phyloP scores from a whole-genome alignment of 2,797 vertebrate genomes.

The Sternarchorhynchus goeldii region DNA sequence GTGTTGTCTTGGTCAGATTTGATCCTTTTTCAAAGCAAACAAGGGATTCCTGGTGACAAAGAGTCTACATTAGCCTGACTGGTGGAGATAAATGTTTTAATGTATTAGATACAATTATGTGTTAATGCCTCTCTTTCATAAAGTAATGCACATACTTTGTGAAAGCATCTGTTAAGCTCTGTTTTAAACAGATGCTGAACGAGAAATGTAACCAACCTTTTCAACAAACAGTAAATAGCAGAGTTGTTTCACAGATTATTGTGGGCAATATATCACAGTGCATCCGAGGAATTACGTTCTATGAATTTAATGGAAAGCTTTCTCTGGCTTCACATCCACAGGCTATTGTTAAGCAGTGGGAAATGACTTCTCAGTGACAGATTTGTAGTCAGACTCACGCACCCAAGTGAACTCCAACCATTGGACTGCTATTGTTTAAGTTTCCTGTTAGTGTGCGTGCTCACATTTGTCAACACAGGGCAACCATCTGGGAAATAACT shows the following conservation, averaged over 20 bases:
- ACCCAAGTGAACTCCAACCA: constrained; percentile 27
- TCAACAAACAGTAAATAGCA: neutral
- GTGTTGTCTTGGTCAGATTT: constrained; percentile 25
- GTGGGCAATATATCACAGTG: neutral
- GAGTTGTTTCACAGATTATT: neutral
- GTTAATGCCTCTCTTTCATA: neutral
- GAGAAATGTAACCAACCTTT: neutral
- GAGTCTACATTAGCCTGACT: neutral
- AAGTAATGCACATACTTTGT: too few species aligned
- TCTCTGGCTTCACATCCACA: constrained; percentile 14
- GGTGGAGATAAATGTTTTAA: too few species aligned
- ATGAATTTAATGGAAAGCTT: constrained; percentile 33
- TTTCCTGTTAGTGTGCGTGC: constrained; percentile 49
- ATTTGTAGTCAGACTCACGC: constrained; percentile 27
- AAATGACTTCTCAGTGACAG: constrained; percentile 44
- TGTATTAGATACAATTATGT: neutral
- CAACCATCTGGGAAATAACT: constrained; percentile 15
- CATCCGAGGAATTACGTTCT: constrained; percentile 30
- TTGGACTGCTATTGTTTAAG: constrained; percentile 50
- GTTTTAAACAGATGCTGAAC: neutral
- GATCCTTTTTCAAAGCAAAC: constrained; percentile 31
- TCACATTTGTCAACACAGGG: constrained; percentile 42
- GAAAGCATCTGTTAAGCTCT: neutral
- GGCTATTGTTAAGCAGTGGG: constrained; percentile 46
- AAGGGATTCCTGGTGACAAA: neutral